Evolutionary conservation across 2,113 vertebrate species (phyloP).

Genomic region (Toxotes jaculatrix): DNA sequence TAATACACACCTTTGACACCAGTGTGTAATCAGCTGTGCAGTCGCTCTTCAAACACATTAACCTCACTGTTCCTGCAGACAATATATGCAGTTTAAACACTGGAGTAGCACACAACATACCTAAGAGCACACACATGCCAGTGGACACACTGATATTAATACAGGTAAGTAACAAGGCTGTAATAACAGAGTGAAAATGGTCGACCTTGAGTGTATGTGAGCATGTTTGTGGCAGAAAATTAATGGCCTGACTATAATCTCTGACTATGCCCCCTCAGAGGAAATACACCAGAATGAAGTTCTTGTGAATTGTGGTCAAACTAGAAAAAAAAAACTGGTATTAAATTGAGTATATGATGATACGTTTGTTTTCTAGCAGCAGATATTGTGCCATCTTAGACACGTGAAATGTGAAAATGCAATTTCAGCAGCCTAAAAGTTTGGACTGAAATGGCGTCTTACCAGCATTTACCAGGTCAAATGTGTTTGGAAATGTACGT

Average conservation of each 20-base stretch:
- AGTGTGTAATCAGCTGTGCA: constrained; percentile 25
- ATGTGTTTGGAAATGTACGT: constrained; percentile 13
- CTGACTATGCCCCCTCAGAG: constrained; percentile 11
- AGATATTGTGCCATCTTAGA: background rate
- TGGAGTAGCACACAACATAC: background rate
- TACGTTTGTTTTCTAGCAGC: constrained; percentile 30
- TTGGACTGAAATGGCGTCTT: background rate
- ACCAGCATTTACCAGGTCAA: constrained; percentile 20
- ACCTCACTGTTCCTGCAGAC: constrained; percentile 8
- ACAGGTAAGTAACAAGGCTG: constrained; percentile 6
- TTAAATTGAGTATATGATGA: background rate
- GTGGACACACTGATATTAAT: constrained; percentile 15
- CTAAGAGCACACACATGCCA: background rate
- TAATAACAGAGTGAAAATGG: constrained; percentile 36
- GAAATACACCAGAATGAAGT: background rate
- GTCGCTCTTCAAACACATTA: constrained; percentile 43
- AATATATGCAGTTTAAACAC: constrained; percentile 31
- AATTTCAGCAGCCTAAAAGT: constrained; percentile 33
- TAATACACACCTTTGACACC: constrained; percentile 28
- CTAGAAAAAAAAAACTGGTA: background rate
- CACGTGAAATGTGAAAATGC: constrained; percentile 18
- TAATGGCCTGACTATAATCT: constrained; percentile 42
- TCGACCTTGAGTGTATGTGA: constrained; percentile 29
- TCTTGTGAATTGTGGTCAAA: constrained; percentile 7
- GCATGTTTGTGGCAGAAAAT: constrained; percentile 30